phyloP scores from a whole-genome alignment of 1,140 invertebrate genomes.

The Pantala flavescens region DNA sequence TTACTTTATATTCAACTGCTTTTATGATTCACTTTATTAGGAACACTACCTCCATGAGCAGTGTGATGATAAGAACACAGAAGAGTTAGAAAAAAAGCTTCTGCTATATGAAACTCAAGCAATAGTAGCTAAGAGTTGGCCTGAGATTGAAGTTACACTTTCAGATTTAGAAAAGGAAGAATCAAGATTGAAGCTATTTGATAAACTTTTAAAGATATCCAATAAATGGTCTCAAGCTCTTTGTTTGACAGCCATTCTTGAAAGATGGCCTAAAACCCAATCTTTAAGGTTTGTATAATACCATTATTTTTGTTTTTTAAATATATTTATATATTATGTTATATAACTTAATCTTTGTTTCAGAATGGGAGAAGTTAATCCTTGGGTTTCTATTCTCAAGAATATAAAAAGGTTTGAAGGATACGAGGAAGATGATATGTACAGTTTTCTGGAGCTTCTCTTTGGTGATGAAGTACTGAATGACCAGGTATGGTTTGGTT shows the following conservation, averaged over 20 bases:
- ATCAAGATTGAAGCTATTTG: not conserved
- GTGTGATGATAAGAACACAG: not conserved
- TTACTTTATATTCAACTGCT: no score
- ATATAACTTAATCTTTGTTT: no score
- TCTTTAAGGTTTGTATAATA: not conserved
- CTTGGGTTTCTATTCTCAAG: not conserved
- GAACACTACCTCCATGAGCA: not conserved
- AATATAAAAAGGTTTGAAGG: not conserved
- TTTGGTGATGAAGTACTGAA: not conserved
- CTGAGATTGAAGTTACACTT: not conserved
- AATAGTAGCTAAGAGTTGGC: not conserved
- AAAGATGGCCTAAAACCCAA: not conserved
- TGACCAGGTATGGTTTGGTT: no score
- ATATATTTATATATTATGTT: no score
- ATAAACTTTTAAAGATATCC: not conserved
- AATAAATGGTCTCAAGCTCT: not conserved
- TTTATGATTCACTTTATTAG: not conserved
- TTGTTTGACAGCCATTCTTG: not conserved
- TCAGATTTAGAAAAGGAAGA: not conserved
- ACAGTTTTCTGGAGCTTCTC: not conserved
- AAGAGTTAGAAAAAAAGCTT: not conserved
- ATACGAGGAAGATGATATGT: not conserved
- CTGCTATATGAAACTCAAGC: not conserved
- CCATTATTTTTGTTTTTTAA: no score
- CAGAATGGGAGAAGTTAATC: not conserved